Evolutionary conservation across 92 coral and sea anemone genomes (phyloP), one percentile per base, ranked within the genome.

Genomic region (Chrysogorgia sp.): DNA sequence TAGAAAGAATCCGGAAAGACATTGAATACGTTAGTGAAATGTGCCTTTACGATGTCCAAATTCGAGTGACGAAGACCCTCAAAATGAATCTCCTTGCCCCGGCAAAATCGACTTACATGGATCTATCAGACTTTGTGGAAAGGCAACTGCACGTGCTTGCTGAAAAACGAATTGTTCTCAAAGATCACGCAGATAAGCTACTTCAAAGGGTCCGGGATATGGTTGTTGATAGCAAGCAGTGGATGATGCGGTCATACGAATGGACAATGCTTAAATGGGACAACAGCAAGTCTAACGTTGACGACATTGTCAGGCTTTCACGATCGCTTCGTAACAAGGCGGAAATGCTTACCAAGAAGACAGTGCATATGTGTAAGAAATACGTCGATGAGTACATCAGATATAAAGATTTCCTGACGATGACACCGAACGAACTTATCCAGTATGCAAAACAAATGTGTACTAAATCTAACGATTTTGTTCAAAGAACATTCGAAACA

Each of bases 371-470:
- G 1, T 34, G 49, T 55, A 35, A 37, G 34, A 26, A 15, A 19
- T 12, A 53, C 4, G 40, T 72, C 37, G 33, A 53, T 20, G 52
- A 72, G 52, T 72, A 72, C 45, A 1, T 34, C 33, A 24, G 26
- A 40, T 72, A 53, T 40, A 33, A 32, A 0, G 63, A 72, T 13
- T 31, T 72, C 3, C 65, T 72, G 25, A 57, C 31, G 37, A 72
- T 72, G 79, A 53, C 79, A 41, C 79, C 79, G 2, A 72, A 72
- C 13, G 33, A 72, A 55, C 26, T 72, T 7, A n/a, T 72, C 33
- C 62, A 72, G 33, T 50, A 50, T 50, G 23, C 55, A 32, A 58
- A 22, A 34, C 4, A 4, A 53, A 28, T 57, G 28, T 47, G 43
- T 1, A 32, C 34, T 22, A 31, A 45, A 69, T 55, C 76, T 31